A percentile compares a stretch with the other conserved stretches of the same genome.
phyloP scores from a whole-genome alignment of 2,797 vertebrate genomes.

The Uromys caudimaculatus region DNA sequence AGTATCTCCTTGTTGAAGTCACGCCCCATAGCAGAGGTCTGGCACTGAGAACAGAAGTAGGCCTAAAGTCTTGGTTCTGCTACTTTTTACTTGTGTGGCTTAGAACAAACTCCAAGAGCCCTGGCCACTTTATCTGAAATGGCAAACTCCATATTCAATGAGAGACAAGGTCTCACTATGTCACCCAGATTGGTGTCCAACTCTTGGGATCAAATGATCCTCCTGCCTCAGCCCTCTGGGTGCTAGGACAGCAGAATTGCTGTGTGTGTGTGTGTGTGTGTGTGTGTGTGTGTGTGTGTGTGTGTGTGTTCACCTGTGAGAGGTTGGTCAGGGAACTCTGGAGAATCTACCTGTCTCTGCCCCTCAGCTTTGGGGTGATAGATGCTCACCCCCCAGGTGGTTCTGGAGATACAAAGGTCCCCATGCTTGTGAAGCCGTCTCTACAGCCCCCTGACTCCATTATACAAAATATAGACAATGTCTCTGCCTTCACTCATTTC shows the following conservation, averaged over 20 bases:
- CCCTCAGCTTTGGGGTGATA: neutral
- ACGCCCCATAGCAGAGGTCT: neutral
- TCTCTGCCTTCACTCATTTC: neutral
- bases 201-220: neutral
- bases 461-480: neutral
- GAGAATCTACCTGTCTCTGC: neutral
- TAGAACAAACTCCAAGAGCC: neutral
- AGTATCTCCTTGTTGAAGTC: neutral
- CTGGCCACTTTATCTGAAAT: neutral
- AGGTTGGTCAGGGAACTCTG: neutral
- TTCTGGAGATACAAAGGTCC: neutral
- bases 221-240: neutral
- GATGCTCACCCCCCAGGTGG: neutral
- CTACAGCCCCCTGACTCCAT: neutral
- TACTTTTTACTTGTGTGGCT: neutral
- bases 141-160: neutral
- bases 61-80: neutral
- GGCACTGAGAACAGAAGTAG: neutral
- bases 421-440: neutral
- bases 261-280: neutral
- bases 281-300: neutral
- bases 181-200: neutral
- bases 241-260: neutral
- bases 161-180: neutral
- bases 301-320: neutral